Evolutionary conservation across 2,113 vertebrate species (phyloP), one percentile per base, ranked within the genome.

Genomic region (Entomyzon cyanotis): DNA sequence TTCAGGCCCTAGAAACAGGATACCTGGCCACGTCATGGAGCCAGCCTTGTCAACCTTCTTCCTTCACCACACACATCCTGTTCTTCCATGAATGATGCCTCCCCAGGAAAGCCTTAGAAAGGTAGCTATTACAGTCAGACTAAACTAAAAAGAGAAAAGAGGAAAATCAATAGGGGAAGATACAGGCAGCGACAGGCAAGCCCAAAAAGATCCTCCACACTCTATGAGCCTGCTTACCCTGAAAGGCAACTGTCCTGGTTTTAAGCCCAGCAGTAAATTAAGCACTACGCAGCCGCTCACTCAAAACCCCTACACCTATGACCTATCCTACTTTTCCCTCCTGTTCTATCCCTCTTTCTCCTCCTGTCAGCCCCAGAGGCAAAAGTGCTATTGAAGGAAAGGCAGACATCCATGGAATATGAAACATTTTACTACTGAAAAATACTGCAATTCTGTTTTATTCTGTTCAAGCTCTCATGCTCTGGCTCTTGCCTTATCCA

Each of bases 271-370:
- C 53, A 59, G 73, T 22, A 52, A 77, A 86, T 47, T 52, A 68
- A 44, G 44, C 33, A 50, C 25, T 21, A 42, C 18, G 71, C 52
- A 76, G 44, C 44, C 10, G 2, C 31, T 59, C 0, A 0, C 27
- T 59, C 37, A 68, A 4, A 3, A 11, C 19, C 28, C 9, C 21
- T 5, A 18, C 4, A 22, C 5, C 7, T 52, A 53, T 24, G 8
- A 30, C 31, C 46, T 52, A 12, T 33, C 33, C 53, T 42, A 12
- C 33, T 82, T 71, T 33, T 46, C 47, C 18, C 23, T 76, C 27
- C 30, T 76, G 30, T 56, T 47, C 70, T 22, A 47, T 56, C 21
- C 23, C n/a, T 73, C 44, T 28, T 63, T 5, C 12, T 58, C 49
- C 31, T 69, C 46, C 59, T 21, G 5, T 15, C 55, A 56, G 19